Evolutionary conservation across 2,113 vertebrate genomes (phyloP).

Genomic region (Peucedramus taeniatus): DNA sequence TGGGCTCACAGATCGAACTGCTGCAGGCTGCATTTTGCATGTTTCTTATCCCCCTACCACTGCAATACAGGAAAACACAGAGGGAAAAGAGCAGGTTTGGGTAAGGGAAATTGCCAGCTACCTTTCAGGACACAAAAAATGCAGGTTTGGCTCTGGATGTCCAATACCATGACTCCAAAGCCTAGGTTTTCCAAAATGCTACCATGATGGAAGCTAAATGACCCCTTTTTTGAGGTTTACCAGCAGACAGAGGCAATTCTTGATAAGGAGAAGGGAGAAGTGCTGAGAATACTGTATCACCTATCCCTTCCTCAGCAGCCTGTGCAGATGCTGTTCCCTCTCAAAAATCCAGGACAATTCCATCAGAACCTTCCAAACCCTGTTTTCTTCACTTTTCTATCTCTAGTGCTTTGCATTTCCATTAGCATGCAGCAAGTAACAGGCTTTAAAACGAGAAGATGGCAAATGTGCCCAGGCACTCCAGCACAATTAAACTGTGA

Average conservation of each 20-base stretch:
- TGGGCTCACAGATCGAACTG: neutral
- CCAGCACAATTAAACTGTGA: conserved; percentile 27
- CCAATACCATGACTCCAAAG: neutral
- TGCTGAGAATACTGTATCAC: neutral
- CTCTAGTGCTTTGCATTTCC: conserved; percentile 7
- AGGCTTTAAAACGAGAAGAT: conserved; percentile 12
- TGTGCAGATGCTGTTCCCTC: neutral
- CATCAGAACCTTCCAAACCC: neutral
- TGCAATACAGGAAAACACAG: neutral
- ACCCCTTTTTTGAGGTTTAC: neutral
- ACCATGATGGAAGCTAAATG: neutral
- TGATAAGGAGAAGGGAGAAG: neutral
- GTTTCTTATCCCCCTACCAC: neutral
- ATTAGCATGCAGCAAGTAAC: neutral
- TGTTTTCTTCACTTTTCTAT: neutral
- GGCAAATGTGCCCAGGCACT: neutral
- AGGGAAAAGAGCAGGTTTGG: neutral
- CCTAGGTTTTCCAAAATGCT: neutral
- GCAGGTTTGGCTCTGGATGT: neutral
- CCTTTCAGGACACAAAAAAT: neutral
- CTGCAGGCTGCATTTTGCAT: neutral
- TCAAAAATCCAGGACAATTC: neutral
- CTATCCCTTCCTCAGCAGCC: neutral
- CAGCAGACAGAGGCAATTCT: neutral
- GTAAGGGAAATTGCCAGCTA: neutral